A percentile compares a stretch with the other conserved stretches of the same genome.
These are phyloP conservation scores for Sterrhoptilus dennistouni DNA, from an alignment of 2,113 vertebrate genomes.

Conservation along the genomic window DNA sequence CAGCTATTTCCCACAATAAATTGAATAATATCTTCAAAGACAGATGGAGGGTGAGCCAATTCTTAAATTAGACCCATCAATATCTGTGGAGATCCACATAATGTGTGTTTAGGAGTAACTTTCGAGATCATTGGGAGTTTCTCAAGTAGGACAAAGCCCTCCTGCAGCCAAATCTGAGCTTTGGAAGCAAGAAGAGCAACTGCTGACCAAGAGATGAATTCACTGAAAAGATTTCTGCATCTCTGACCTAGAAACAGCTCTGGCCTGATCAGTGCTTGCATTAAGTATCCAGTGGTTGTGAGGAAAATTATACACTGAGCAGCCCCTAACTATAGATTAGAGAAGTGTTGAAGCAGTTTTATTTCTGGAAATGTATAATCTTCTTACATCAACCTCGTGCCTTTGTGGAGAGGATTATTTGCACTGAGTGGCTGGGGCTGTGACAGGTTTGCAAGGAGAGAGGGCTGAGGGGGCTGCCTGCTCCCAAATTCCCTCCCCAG, in stretches of 20 bases:
- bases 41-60: not conserved
- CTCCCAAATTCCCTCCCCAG: not conserved
- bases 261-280: not conserved
- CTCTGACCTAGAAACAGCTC: conserved; percentile 19
- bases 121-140: not conserved
- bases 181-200: not conserved
- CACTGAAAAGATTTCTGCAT: not conserved
- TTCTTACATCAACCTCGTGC: conserved; percentile 1
- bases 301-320: conserved; percentile 8
- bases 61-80: not conserved
- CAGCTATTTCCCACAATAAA: not conserved
- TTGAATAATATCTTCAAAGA: not conserved
- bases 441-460: not conserved
- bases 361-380: conserved; percentile 55
- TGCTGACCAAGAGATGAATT: not conserved
- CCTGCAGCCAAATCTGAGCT: not conserved
- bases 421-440: not conserved
- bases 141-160: not conserved
- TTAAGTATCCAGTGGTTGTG: not conserved
- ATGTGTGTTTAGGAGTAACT: not conserved
- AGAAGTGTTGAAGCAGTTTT: not conserved
- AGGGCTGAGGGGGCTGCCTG: not conserved
- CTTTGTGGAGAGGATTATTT: conserved; percentile 24
- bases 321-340: not conserved
- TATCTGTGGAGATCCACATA: not conserved